These are phyloP conservation scores for Aculops lycopersici DNA, from an alignment of 1,140 invertebrate species.

Conservation along the genomic window DNA sequence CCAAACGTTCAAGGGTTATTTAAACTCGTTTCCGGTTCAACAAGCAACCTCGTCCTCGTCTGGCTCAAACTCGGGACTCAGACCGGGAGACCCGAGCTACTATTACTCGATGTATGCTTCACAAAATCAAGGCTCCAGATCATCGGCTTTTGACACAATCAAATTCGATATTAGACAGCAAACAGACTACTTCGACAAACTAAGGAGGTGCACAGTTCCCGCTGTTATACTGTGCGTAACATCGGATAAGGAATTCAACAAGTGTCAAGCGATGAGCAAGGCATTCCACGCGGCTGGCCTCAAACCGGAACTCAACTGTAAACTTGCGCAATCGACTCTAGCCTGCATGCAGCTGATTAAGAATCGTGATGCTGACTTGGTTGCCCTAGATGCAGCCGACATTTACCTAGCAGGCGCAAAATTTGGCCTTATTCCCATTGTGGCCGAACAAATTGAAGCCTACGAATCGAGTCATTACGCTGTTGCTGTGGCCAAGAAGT, in stretches of 20 bases:
- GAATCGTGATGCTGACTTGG: constrained; percentile 35
- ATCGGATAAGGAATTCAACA: constrained; percentile 53
- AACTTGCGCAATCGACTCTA: constrained; percentile 45
- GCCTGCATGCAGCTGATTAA: constrained; percentile 45
- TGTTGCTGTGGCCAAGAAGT: constrained; percentile 63
- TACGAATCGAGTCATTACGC: constrained; percentile 58
- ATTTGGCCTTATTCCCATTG: constrained; percentile 45
- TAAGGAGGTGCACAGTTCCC: constrained; percentile 41
- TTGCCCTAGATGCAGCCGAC: constrained; percentile 64
- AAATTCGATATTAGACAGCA: not conserved
- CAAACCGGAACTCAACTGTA: constrained; percentile 55
- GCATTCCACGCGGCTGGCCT: constrained; percentile 52
- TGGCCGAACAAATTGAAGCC: constrained; percentile 58
- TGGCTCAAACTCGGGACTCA: not conserved
- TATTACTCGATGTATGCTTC: too few species aligned
- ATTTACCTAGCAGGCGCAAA: constrained; percentile 53
- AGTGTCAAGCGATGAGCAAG: constrained; percentile 72
- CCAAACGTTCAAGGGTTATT: constrained; percentile 13
- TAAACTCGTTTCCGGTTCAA: constrained; percentile 6
- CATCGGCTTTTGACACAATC: too few species aligned
- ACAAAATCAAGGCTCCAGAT: too few species aligned
- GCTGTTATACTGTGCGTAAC: constrained; percentile 55
- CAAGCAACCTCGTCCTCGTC: not conserved
- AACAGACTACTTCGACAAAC: constrained; percentile 11
- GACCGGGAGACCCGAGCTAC: not conserved